Evolutionary conservation across 2,797 vertebrate species (phyloP).

Genomic region (Otus scops): DNA sequence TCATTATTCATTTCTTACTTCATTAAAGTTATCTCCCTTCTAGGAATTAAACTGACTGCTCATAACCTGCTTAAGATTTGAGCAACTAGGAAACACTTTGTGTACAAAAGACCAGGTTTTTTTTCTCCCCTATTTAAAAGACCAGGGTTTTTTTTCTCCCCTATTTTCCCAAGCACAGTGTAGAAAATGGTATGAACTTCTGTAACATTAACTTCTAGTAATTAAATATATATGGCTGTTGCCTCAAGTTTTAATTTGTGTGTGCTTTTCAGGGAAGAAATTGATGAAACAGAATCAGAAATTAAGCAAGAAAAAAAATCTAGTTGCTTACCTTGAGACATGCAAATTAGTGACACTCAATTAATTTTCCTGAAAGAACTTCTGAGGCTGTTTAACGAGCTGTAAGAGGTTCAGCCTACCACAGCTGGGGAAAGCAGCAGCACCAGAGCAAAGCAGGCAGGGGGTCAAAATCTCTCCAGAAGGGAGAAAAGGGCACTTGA

Average conservation of each 20-base stretch:
- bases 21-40: constrained; percentile 1
- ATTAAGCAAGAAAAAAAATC: background rate
- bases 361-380: background rate
- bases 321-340: background rate
- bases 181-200: background rate
- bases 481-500: background rate
- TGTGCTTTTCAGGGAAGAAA: background rate
- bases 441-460: background rate
- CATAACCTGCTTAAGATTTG: background rate
- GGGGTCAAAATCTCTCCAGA: background rate
- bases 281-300: background rate
- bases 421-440: background rate
- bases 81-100: background rate
- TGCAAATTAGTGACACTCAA: background rate
- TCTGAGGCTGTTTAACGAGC: background rate
- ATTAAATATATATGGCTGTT: background rate
- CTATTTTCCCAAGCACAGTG: background rate
- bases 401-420: background rate
- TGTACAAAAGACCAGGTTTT: background rate
- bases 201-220: background rate
- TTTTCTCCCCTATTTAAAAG: background rate
- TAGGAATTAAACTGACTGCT: constrained; percentile 27
- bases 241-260: background rate
- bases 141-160: background rate
- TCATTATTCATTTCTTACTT: constrained; percentile 6